phyloP scores from a whole-genome alignment of 2,113 vertebrate species.

The Eudyptes chrysolophus region DNA sequence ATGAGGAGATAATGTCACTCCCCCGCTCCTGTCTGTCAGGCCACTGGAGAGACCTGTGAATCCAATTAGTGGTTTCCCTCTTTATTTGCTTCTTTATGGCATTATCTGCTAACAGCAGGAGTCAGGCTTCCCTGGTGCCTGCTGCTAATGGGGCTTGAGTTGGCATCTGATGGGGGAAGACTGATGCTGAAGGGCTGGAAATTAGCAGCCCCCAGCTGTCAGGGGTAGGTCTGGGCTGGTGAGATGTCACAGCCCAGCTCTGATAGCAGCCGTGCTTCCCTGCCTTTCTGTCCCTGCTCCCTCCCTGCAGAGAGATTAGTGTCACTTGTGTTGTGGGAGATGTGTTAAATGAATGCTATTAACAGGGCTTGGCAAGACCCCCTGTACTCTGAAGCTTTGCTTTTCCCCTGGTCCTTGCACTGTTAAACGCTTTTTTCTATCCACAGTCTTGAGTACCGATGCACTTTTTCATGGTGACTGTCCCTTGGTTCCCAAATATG shows the following conservation, averaged over 20 bases:
- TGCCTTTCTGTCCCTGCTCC: neutral
- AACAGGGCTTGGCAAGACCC: neutral
- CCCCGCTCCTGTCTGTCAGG: neutral
- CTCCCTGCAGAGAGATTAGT: neutral
- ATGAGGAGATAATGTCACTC: neutral
- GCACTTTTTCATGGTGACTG: neutral
- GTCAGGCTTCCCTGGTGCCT: neutral
- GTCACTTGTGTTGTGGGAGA: neutral
- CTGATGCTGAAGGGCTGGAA: neutral
- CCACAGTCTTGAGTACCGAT: rapidly evolving
- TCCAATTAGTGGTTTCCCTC: constrained; percentile 38
- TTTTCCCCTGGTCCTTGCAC: neutral
- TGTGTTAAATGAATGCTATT: neutral
- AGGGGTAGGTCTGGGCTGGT: neutral
- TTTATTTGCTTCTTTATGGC: constrained; percentile 8
- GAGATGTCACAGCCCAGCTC: neutral
- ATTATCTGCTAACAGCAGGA: constrained; percentile 9
- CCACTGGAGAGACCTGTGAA: neutral
- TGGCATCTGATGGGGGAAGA: neutral
- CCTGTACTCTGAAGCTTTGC: neutral
- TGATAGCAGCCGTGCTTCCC: neutral
- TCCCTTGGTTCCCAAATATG: neutral
- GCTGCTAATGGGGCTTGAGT: constrained; percentile 4
- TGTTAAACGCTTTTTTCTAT: neutral
- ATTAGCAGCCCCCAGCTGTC: neutral